Evolutionary conservation across 2,113 vertebrate species (phyloP), one percentile per base, ranked within the genome.

Genomic region (Myiozetetes cayanensis): DNA sequence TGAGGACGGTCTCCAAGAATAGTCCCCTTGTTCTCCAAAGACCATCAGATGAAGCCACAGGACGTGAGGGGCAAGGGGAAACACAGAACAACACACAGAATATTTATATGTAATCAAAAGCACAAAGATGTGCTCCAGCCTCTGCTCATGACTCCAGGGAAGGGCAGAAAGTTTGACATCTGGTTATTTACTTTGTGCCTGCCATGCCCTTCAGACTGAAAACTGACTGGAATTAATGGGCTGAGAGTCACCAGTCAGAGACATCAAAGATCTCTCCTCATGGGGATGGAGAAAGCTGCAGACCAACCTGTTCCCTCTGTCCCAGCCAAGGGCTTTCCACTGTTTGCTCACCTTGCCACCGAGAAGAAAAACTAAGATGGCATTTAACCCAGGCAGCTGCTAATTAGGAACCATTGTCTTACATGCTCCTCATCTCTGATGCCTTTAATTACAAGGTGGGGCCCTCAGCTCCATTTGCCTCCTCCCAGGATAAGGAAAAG

Each of bases 1-100:
- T 78, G 82, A 89, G 89, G n/a, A 62, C 41, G 43, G 63, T 39
- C 41, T 78, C 92, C 80, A 95, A 56, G 87, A 96, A 96, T 39
- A 95, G 83, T 11, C 27, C 33, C 28, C 62, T 85, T 47, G 65
- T 14, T 76, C 59, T 89, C 76, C 56, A 21, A 33, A 73, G 81
- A 73, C 49, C 24, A 4, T 79, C 67, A 43, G 31, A 19, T 52
- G 71, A 92, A 85, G 52, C 19, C 61, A 52, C 25, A 35, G 65
- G 59, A 55, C 1, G 2, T 28, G 39, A 71, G 9, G 23, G 39
- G 8, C 9, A 31, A 71, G 49, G 30, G 30, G 23, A 68, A 30
- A n/a, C 31, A 13, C 3, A 63, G 73, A 66, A 61, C 20, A 14
- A 1, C 7, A 59, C n/a, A 10, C 30, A 74, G 33, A 23, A 4